Conservation (phyloP, 35 echinoderm and acorn worm species). For the Heliocidaris tuberculata region DNA sequence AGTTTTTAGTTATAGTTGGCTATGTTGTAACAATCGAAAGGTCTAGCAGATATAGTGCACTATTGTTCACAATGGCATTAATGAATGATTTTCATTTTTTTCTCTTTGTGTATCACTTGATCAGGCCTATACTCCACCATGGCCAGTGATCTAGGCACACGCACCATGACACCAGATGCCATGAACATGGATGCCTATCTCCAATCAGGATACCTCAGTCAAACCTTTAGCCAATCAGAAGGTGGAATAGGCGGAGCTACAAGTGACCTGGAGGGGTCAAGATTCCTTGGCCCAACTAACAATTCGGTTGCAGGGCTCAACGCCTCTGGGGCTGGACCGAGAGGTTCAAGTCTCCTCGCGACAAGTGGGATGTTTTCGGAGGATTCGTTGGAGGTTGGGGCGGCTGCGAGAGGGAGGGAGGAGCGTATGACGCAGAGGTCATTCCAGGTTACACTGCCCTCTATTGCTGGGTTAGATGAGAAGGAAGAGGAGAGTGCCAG, state of each 20-base stretch:
- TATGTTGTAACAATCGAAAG: too few species aligned
- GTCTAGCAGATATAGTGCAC: too few species aligned
- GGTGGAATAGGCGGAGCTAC: slow-evolving; percentile 46
- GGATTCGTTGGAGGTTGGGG: slow-evolving; percentile 62
- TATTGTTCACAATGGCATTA: too few species aligned
- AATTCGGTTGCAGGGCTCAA: not conserved
- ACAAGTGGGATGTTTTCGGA: slow-evolving; percentile 60
- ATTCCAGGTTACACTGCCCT: slow-evolving; percentile 78
- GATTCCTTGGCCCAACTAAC: slow-evolving; percentile 2
- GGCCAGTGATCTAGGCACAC: slow-evolving; percentile 47
- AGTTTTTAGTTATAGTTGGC: too few species aligned
- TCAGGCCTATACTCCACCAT: slow-evolving; percentile 51
- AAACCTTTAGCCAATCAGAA: slow-evolving; percentile 94
- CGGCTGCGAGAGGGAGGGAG: not conserved
- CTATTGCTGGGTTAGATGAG: slow-evolving; percentile 51
- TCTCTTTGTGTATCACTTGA: not conserved
- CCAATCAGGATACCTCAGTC: slow-evolving; percentile 93
- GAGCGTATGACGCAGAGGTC: slow-evolving; percentile 34
- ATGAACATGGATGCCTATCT: slow-evolving; percentile 90
- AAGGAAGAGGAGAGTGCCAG: slow-evolving; percentile 59
- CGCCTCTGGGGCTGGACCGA: slow-evolving; percentile 33
- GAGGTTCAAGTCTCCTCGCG: slow-evolving; percentile 28
- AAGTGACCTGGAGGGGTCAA: slow-evolving; percentile 49
- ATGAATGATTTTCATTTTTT: not conserved
- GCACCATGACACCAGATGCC: slow-evolving; percentile 95